Percentiles rank a stretch among this genome's conserved stretches.
These are phyloP conservation scores for Syrmaticus mikado DNA, from an alignment of 2,113 vertebrate species.

Conservation along the genomic window DNA sequence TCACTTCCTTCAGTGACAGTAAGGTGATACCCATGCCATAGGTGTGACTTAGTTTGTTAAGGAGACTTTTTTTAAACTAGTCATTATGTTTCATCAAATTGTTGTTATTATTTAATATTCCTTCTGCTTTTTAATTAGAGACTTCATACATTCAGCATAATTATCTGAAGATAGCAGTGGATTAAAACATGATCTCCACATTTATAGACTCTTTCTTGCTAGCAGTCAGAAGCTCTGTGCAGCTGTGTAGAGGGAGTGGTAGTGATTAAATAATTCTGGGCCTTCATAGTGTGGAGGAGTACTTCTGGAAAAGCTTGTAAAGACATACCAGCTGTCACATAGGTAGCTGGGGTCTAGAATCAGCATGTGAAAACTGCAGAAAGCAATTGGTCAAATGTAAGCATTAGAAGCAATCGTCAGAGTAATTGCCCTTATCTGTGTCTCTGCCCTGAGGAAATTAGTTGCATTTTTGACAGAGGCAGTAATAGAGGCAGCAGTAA, in stretches of 20 bases:
- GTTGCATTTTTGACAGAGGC: background rate
- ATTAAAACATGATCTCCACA: background rate
- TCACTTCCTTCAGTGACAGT: background rate
- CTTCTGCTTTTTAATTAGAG: background rate
- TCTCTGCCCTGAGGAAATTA: background rate
- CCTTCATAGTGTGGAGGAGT: background rate
- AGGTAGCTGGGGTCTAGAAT: background rate
- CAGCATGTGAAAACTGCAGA: background rate
- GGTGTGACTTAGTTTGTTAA: background rate
- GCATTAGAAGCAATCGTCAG: background rate
- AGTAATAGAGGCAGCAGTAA: background rate
- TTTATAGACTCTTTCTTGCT: background rate
- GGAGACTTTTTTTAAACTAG: background rate
- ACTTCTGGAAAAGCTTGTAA: background rate
- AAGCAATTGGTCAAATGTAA: background rate
- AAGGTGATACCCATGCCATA: background rate
- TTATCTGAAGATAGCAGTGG: background rate
- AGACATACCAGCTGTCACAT: background rate
- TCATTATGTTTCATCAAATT: background rate
- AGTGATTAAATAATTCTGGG: background rate
- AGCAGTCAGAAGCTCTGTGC: background rate
- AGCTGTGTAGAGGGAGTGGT: background rate
- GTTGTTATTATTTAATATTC: background rate
- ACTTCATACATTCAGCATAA: background rate
- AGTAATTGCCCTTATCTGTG: background rate